A percentile compares a stretch with the other conserved stretches of the same genome.
Evolutionary conservation across 2,888 invertebrate genomes (phyloP).

Genomic region (Strigamia transsilvanica): DNA sequence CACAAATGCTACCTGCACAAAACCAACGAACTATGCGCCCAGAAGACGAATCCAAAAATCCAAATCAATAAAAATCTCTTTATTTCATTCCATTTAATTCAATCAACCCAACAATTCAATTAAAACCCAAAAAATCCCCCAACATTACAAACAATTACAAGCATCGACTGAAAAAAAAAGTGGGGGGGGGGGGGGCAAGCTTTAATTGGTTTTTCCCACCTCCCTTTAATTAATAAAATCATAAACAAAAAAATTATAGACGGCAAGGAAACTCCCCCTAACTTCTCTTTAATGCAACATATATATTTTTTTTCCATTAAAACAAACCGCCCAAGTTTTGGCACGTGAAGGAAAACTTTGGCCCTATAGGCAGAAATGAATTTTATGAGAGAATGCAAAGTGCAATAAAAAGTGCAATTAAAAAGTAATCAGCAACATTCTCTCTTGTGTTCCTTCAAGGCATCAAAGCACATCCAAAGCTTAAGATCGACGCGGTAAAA

Average conservation of each 20-base stretch:
- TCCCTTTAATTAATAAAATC: slow-evolving; percentile 23
- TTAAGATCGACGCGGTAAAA: background rate
- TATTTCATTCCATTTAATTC: no score
- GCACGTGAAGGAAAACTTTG: slow-evolving; percentile 23
- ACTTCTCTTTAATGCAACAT: background rate
- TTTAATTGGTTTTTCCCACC: slow-evolving; percentile 17
- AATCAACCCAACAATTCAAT: no score
- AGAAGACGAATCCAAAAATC: no score
- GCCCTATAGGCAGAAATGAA: slow-evolving; percentile 41
- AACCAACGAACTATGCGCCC: no score
- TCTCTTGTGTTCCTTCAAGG: slow-evolving; percentile 21
- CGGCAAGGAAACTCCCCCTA: background rate
- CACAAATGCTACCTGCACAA: no score
- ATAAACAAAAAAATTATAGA: background rate
- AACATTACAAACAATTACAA: no score
- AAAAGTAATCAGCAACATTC: slow-evolving; percentile 43
- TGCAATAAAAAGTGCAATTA: slow-evolving; percentile 43
- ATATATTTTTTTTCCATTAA: slow-evolving; percentile 14
- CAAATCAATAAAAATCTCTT: no score
- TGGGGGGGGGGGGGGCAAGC: no score
- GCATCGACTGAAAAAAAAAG: background rate
- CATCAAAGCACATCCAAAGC: slow-evolving; percentile 23
- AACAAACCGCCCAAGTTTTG: slow-evolving; percentile 28
- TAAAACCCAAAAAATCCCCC: no score
- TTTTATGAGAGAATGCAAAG: slow-evolving; percentile 43